phyloP scores from a whole-genome alignment of 37 sponge, comb jelly and placozoan genomes.

The Dysidea cf. avara region DNA sequence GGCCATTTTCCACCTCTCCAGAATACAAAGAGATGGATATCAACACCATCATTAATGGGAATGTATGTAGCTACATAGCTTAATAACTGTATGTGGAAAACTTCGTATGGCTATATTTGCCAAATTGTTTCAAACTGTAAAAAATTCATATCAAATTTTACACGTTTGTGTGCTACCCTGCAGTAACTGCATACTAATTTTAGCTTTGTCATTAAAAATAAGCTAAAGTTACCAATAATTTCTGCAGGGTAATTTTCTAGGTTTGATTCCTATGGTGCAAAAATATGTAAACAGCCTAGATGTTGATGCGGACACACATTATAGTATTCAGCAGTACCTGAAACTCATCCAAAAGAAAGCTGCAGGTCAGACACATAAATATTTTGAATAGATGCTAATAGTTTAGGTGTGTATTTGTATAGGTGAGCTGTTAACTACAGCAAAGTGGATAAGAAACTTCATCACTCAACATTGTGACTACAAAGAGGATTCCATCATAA shows the following conservation, averaged over 20 bases:
- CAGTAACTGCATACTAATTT: no score
- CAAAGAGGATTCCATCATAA: slow-evolving; percentile 90
- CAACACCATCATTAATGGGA: slow-evolving; percentile 94
- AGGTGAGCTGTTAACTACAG: slow-evolving; percentile 95
- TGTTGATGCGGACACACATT: slow-evolving; percentile 81
- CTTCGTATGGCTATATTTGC: no score
- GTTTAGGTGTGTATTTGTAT: no score
- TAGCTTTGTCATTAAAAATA: no score
- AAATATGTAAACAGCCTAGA: slow-evolving; percentile 78
- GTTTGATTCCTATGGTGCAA: slow-evolving; percentile 78
- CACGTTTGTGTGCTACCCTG: no score
- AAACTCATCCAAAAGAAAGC: slow-evolving; percentile 71
- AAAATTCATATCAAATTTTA: no score
- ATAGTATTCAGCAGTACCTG: slow-evolving; percentile 69
- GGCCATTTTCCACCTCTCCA: no score
- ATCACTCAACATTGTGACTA: slow-evolving; percentile 80
- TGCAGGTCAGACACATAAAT: slow-evolving; percentile 78
- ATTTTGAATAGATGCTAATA: no score
- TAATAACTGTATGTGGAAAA: no score
- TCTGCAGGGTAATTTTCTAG: slow-evolving; percentile 74
- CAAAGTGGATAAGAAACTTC: slow-evolving; percentile 85
- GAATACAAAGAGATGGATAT: slow-evolving; percentile 75
- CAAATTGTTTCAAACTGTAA: no score
- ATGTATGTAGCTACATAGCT: no score
- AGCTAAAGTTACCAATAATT: no score